A percentile compares a stretch with the other conserved stretches of the same genome.
phyloP scores from a whole-genome alignment of 1,140 invertebrate genomes.

The Saxidomus purpurata region DNA sequence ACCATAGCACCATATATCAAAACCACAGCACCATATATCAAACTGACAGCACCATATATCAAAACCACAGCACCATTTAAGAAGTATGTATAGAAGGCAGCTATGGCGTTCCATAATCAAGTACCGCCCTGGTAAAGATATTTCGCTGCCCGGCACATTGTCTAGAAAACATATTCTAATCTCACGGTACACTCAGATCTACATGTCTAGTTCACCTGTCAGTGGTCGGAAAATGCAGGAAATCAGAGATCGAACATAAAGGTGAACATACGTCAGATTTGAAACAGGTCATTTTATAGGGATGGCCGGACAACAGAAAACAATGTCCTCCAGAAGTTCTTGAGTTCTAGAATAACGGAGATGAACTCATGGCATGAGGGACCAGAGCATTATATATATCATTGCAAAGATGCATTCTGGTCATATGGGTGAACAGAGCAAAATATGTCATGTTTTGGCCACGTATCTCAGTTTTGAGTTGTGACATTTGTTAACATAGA shows the following conservation, averaged over 20 bases:
- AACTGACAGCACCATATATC: too few relatives aligned
- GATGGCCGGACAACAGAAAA: constrained; percentile 16
- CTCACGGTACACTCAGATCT: neutral
- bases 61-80: neutral
- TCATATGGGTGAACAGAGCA: constrained; percentile 40
- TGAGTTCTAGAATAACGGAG: constrained; percentile 3
- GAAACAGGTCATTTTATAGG: too few relatives aligned
- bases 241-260: too few relatives aligned
- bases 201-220: neutral
- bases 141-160: neutral
- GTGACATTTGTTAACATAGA: constrained; percentile 15
- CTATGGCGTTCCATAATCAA: too few relatives aligned
- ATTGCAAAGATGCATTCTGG: constrained; percentile 21
- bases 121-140: neutral
- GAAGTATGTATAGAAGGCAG: neutral
- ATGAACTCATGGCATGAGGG: constrained; percentile 10
- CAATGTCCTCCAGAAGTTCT: neutral
- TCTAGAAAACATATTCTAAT: neutral
- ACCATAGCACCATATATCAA: too few relatives aligned
- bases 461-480: constrained; percentile 46
- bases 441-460: constrained; percentile 56
- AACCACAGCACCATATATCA: too few relatives aligned
- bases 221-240: neutral
- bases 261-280: too few relatives aligned
- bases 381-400: neutral